These are phyloP conservation scores for Spatulosminthurus flaviceps DNA, from an alignment of 2,888 invertebrate genomes.

Conservation along the genomic window DNA sequence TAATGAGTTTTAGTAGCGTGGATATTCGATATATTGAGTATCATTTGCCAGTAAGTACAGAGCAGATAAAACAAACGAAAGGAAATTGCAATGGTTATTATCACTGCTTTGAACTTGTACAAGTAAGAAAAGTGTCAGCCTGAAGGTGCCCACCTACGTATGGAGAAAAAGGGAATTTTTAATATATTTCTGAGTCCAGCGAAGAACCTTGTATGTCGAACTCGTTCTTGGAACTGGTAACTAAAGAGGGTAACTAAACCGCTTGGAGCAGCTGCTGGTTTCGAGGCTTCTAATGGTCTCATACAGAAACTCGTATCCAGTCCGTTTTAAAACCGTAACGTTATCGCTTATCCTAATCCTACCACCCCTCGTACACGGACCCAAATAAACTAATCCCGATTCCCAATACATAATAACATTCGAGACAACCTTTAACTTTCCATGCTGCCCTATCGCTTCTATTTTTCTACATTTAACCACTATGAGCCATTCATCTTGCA, in stretches of 20 bases:
- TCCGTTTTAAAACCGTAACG: conserved; percentile 50
- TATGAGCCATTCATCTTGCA: conserved; percentile 22
- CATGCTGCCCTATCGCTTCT: conserved; percentile 38
- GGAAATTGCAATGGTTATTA: conserved; percentile 21
- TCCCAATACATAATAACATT: conserved; percentile 32
- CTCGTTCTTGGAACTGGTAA: conserved; percentile 47
- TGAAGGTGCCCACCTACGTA: not conserved
- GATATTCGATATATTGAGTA: conserved; percentile 16
- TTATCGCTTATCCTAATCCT: conserved; percentile 44
- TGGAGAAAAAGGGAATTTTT: conserved; percentile 33
- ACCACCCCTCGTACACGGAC: conserved; percentile 46
- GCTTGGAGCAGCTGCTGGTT: conserved; percentile 42
- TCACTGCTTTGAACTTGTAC: not conserved
- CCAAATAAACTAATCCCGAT: conserved; percentile 44
- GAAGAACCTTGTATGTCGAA: conserved; percentile 40
- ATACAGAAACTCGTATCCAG: conserved; percentile 37
- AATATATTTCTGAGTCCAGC: conserved; percentile 30
- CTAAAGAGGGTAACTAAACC: conserved; percentile 35
- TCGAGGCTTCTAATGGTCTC: conserved; percentile 33
- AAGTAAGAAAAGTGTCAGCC: not conserved
- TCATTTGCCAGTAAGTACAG: conserved; percentile 12
- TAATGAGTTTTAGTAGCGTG: conserved; percentile 30
- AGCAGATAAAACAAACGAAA: conserved; percentile 20
- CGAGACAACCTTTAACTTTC: conserved; percentile 43
- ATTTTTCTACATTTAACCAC: conserved; percentile 26